Evolutionary conservation across 2,888 invertebrate species (phyloP).

Genomic region (Euproctis similis): DNA sequence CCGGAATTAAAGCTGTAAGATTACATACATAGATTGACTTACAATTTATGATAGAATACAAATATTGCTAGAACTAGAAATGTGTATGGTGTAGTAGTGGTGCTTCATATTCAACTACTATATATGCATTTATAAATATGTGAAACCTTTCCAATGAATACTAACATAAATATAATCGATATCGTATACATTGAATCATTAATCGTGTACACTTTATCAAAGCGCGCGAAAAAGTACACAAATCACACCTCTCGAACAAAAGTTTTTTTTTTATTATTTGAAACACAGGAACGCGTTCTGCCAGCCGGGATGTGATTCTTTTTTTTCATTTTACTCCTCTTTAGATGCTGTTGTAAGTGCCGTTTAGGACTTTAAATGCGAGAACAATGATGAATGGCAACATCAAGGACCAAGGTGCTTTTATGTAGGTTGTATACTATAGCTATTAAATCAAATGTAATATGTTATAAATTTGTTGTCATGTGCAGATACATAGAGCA

Average conservation of each 20-base stretch:
- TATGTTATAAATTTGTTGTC: no score
- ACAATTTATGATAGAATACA: no score
- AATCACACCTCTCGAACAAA: constrained; percentile 61
- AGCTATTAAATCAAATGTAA: constrained; percentile 3
- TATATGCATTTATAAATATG: constrained; percentile 9
- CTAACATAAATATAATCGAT: constrained; percentile 41
- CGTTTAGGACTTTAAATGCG: constrained; percentile 37
- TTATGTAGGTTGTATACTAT: constrained; percentile 3
- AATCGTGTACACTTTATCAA: constrained; percentile 53
- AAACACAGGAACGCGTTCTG: constrained; percentile 51
- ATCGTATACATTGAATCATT: constrained; percentile 48
- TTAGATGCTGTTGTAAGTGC: constrained; percentile 38
- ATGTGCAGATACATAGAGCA: no score
- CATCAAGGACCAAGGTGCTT: constrained; percentile 4
- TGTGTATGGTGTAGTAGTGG: no score
- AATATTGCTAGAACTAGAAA: no score
- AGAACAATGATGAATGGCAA: constrained; percentile 17
- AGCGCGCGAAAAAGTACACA: constrained; percentile 63
- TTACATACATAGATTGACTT: no score
- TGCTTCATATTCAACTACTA: constrained; percentile 6
- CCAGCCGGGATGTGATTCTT: constrained; percentile 31
- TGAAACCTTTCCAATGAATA: constrained; percentile 13
- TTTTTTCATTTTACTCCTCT: constrained; percentile 35
- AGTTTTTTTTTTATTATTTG: constrained; percentile 32
- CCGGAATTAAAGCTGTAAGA: no score